Evolutionary conservation across 1,140 invertebrate genomes (phyloP).

Genomic region (Drosophila paulistorum): DNA sequence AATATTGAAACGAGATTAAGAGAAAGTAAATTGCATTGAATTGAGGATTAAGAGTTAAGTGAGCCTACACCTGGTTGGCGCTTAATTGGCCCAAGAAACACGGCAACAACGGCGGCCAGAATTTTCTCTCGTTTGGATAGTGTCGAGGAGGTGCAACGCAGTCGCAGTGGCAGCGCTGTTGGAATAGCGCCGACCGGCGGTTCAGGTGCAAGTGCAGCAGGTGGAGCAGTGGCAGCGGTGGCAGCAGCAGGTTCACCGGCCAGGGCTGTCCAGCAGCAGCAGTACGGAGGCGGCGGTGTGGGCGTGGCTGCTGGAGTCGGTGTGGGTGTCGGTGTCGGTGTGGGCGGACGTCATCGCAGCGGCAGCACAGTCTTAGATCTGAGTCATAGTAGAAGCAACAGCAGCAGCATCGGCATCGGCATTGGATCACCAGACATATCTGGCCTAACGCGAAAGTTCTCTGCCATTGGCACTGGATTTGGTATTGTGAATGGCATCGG

Average conservation of each 20-base stretch:
- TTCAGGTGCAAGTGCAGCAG: conserved; percentile 49
- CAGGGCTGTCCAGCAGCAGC: conserved; percentile 64
- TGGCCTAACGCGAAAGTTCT: conserved; percentile 22
- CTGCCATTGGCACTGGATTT: conserved; percentile 26
- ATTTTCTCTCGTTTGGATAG: conserved; percentile 82
- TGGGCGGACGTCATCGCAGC: conserved; percentile 61
- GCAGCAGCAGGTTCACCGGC: conserved; percentile 73
- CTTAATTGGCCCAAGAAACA: conserved; percentile 53
- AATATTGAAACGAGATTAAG: no score
- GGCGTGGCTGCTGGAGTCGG: conserved; percentile 36
- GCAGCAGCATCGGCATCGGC: conserved; percentile 36
- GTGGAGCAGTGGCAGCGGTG: conserved; percentile 46
- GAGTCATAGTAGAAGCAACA: conserved; percentile 30
- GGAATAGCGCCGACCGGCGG: conserved; percentile 65
- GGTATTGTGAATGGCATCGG: conserved; percentile 56
- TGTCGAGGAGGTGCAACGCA: conserved; percentile 79
- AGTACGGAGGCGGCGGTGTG: conserved; percentile 44
- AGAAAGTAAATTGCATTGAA: no score
- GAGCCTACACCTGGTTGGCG: conserved; percentile 38
- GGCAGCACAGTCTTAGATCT: conserved; percentile 69
- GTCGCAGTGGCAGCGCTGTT: conserved; percentile 80
- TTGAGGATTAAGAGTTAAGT: conserved; percentile 7
- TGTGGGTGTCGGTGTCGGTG: conserved; percentile 28
- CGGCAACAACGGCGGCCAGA: conserved; percentile 82
- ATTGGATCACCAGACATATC: conserved; percentile 32